These are phyloP conservation scores for Lordiphosa mommai DNA, from an alignment of 1,140 invertebrate species.

Conservation along the genomic window DNA sequence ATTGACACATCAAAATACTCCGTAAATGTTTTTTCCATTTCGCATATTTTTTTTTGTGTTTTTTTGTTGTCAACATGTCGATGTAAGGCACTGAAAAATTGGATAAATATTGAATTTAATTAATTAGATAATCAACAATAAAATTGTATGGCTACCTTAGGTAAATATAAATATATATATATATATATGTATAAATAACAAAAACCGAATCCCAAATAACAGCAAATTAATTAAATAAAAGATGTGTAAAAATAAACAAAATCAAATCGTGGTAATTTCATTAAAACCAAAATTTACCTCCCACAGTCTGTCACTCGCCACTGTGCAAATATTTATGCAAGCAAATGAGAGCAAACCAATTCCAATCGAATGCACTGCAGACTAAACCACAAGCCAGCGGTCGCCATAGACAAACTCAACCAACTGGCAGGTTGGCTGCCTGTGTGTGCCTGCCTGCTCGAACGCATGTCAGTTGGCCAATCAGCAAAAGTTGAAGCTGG, in stretches of 20 bases:
- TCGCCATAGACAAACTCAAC: constrained; percentile 32
- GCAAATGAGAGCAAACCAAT: constrained; percentile 64
- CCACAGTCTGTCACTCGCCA: constrained; percentile 1
- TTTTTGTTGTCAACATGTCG: constrained; percentile 1
- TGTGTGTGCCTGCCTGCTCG: neutral
- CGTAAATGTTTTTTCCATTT: constrained; percentile 17
- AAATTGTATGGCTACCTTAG: constrained; percentile 67
- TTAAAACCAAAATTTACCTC: constrained; percentile 36
- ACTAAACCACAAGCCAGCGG: constrained; percentile 51
- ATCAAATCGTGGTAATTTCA: constrained; percentile 59
- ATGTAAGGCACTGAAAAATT: constrained; percentile 17
- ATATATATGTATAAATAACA: constrained; percentile 19
- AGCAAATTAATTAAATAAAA: constrained; percentile 65
- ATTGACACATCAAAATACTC: constrained; percentile 34
- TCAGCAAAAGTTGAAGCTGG: constrained; percentile 42
- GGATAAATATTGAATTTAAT: constrained; percentile 59
- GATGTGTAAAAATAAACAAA: constrained; percentile 58
- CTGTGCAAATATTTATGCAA: constrained; percentile 56
- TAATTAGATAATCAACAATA: constrained; percentile 67
- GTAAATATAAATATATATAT: constrained; percentile 31
- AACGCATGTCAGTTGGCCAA: constrained; percentile 37
- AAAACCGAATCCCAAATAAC: constrained; percentile 42
- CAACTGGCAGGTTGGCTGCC: neutral
- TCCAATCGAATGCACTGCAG: constrained; percentile 57
- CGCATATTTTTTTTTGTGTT: constrained; percentile 13